Conservation (phyloP, 1,140 invertebrate genomes). For the Acyrthosiphon pisum region DNA sequence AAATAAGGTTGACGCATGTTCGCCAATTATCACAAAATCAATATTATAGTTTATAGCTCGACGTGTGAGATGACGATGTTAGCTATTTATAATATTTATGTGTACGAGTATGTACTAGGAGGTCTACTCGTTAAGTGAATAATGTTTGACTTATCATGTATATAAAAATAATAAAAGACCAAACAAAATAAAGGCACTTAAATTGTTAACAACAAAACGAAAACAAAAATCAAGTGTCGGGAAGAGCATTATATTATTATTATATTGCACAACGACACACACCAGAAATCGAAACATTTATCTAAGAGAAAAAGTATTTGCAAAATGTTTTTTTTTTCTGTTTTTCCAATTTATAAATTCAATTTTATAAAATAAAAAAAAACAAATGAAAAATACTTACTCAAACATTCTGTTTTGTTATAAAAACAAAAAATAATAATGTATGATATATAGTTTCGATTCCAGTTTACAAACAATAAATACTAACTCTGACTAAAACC, state of each 20-base stretch:
- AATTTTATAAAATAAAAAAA: slow-evolving; percentile 30
- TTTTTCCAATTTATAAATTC: slow-evolving; percentile 20
- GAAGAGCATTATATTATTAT: slow-evolving; percentile 51
- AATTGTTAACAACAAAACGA: slow-evolving; percentile 57
- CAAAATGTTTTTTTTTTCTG: neutral
- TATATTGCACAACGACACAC: slow-evolving; percentile 53
- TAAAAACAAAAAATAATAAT: slow-evolving; percentile 33
- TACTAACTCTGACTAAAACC: slow-evolving; percentile 53
- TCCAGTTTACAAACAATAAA: slow-evolving; percentile 47
- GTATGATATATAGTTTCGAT: slow-evolving; percentile 51
- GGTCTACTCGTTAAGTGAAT: slow-evolving; percentile 54
- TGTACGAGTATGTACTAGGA: slow-evolving; percentile 56
- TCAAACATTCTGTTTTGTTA: neutral
- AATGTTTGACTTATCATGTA: slow-evolving; percentile 50
- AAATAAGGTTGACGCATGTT: slow-evolving; percentile 27
- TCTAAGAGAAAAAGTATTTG: slow-evolving; percentile 37
- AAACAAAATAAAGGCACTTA: slow-evolving; percentile 57
- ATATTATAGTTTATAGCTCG: slow-evolving; percentile 55
- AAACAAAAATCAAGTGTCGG: slow-evolving; percentile 55
- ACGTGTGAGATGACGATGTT: slow-evolving; percentile 32
- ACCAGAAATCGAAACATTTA: slow-evolving; percentile 51
- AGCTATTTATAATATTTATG: slow-evolving; percentile 56
- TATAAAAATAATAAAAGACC: slow-evolving; percentile 54
- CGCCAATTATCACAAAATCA: slow-evolving; percentile 55
- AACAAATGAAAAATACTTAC: slow-evolving; percentile 44